phyloP scores from a whole-genome alignment of 2,888 invertebrate genomes.

The Nomada goodeniana region DNA sequence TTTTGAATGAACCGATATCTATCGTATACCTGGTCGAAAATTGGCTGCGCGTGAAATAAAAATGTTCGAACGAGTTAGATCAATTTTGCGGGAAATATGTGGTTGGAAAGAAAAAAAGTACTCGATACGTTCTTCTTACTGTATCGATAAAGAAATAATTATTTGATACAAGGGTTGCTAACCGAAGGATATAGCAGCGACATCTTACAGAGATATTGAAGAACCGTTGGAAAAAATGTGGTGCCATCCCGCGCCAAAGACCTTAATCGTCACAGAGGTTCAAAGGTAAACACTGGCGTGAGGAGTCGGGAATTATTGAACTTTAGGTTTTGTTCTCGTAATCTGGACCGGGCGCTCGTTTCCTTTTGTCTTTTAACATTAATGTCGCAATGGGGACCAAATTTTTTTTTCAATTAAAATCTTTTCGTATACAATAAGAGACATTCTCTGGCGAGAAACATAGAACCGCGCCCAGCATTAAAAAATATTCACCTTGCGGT shows the following conservation, averaged over 20 bases:
- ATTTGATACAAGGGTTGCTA: no score
- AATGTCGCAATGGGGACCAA: no score
- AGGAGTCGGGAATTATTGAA: conserved; percentile 1
- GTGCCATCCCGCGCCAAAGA: conserved; percentile 9
- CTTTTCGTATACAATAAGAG: no score
- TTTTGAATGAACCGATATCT: neutral
- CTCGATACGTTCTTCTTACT: neutral
- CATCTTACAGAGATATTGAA: neutral
- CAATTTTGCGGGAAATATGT: neutral
- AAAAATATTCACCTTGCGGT: neutral
- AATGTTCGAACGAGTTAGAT: neutral
- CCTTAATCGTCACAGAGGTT: neutral
- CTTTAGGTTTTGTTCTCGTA: conserved; percentile 11
- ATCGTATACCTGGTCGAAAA: neutral
- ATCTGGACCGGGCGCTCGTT: neutral
- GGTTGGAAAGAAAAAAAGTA: neutral
- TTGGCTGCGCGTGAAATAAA: no score
- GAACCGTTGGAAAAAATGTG: neutral
- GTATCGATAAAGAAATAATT: no score
- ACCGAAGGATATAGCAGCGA: neutral
- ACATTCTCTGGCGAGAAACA: no score
- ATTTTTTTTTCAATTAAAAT: neutral
- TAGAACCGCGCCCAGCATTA: neutral
- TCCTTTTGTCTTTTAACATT: neutral
- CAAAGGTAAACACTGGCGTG: conserved; percentile 15